Base-by-base conservation (phyloP, 2,797 vertebrate species). In the Pygocentrus nattereri region DNA sequence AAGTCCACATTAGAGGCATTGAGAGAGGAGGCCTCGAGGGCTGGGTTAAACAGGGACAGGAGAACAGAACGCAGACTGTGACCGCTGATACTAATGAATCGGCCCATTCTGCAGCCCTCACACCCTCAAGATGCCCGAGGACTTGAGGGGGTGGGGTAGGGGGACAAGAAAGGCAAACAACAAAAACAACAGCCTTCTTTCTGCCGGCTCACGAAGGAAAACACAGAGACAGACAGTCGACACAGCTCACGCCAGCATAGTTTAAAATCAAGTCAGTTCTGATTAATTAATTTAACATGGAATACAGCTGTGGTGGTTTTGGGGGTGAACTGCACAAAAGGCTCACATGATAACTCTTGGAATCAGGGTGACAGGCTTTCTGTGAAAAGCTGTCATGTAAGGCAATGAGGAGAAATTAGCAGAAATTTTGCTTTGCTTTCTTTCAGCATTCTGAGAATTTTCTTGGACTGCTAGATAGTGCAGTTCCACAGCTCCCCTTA, bases 11-110 rank as follows among this genome's bases (percentile, higher is more conserved):
- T 58, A 56, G 44, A 61, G 31, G 0, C 49, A 52, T 15, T 54
- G 30, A 30, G 19, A 6, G 56, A 61, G 47, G 49, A 59, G 59
- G 73, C 31, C 68, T 62, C 25, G 23, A 56, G 65, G n/a, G 27
- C 52, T 16, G 44, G 38, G 82, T 76, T 59, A 81, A 73, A 71
- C 56, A 27, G 61, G 83, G 79, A 70, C 64, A 31, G 54, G 61
- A 38, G 21, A 78, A 81, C 68, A 81, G 69, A 84, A 67, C 10
- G 7, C 21, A 59, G 58, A 80, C 61, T 76, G 68, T 78, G 34
- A 47, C 34, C 27, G 25, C 44, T 21, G n/a, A 78, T 25, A 67
- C 75, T 74, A 49, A 81, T 81, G 79, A 81, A 78, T n/a, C 2
- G 31, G 4, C 15, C 4, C 5, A 41, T 73, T 76, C 68, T 76